Evolutionary conservation across 2,797 vertebrate genomes (phyloP), one percentile per base, ranked within the genome.

Genomic region (Mormyrus hasselquistii): DNA sequence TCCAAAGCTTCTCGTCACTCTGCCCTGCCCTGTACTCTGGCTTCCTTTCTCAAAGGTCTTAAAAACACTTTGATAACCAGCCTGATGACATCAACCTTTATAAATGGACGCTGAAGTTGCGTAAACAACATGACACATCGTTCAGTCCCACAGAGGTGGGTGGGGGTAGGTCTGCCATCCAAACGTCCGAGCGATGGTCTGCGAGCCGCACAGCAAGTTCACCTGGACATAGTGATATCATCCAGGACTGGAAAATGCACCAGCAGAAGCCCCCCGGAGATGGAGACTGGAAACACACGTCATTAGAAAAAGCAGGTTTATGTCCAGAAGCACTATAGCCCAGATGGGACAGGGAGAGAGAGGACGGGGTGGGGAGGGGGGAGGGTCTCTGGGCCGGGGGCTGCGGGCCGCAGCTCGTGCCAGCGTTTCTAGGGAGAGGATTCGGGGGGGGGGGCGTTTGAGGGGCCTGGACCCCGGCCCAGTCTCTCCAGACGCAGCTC

Each of bases 401-500:
- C 92, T 94, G 38, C 34, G 38, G 73, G 73, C 73, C 73, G 9
- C 92, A 94, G 95, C 94, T 94, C 95, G 90, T 92, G 93, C 91
- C 91, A 93, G 92, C 92, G 90, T 94, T 94, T 94, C 94, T 94
- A 93, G 91, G 94, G 89, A 92, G 94, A 93, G 73, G 90, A 41
- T 82, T 41, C 19, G 1, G 76, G 76, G 76, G 14, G 38, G 76
- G 29, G 62, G 65, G 65, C 3, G 10, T 38, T 73, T 73, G 29
- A 25, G 0, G 94, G 93, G 94, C 94, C 95, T 96, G 96, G 96
- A 97, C 93, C 59, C 88, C 10, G 34, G 96, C 96, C 96, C 95
- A 95, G 93, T 95, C 95, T 95, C 95, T 95, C 94, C 96, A 95
- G 96, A 96, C 94, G 91, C 91, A 91, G 95, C 95, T 96, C 93